A percentile compares a stretch with the other conserved stretches of the same genome.
Conservation (phyloP, 2,797 vertebrate species). For the Microtus agrestis region DNA sequence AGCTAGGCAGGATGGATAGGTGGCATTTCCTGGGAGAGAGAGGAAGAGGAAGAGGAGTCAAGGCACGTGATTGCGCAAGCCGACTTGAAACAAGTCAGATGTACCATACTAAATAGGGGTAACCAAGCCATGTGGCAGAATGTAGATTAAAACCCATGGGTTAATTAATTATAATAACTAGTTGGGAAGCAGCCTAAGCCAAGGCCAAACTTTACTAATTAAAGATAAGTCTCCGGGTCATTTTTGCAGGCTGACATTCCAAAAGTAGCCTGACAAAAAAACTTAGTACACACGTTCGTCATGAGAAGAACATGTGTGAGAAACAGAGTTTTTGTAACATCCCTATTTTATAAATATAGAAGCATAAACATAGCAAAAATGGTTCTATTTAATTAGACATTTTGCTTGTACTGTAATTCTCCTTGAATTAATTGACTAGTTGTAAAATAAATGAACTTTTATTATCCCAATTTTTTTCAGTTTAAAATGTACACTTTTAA, state of each 20-base stretch:
- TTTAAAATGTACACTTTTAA: background rate
- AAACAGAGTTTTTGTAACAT: background rate
- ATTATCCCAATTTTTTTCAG: background rate
- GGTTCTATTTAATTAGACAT: background rate
- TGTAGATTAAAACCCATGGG: background rate
- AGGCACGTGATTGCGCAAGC: background rate
- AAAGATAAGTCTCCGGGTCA: background rate
- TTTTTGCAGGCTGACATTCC: background rate
- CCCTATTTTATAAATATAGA: background rate
- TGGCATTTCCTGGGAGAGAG: background rate
- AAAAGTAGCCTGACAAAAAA: background rate
- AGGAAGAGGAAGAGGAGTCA: background rate
- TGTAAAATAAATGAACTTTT: background rate
- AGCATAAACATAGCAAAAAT: background rate
- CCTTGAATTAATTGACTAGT: background rate
- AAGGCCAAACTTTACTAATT: background rate
- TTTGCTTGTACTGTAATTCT: background rate
- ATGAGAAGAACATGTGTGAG: background rate
- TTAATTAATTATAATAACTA: background rate
- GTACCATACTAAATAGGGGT: background rate
- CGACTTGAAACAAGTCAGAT: background rate
- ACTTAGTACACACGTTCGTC: background rate
- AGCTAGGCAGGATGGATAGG: background rate
- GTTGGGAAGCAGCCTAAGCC: background rate
- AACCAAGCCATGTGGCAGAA: background rate